Evolutionary conservation across 2,113 vertebrate genomes (phyloP).

Genomic region (Tretioscincus oriximinensis): DNA sequence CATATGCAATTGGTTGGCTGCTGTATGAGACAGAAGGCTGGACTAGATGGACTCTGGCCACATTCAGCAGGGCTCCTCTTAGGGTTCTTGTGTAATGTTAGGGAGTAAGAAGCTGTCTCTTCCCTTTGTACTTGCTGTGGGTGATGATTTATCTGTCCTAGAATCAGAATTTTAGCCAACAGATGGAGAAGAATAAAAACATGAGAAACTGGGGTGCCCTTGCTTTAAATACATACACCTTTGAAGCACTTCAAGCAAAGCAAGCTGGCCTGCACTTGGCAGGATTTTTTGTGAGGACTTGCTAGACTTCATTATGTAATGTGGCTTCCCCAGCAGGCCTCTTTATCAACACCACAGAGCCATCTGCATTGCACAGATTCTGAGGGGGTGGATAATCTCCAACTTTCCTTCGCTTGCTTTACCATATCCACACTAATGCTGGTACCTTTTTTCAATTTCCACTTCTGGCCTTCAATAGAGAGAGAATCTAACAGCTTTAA

Average conservation of each 20-base stretch:
- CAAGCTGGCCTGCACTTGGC: conserved; percentile 38
- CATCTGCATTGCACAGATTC: conserved; percentile 59
- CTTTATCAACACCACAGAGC: conserved; percentile 52
- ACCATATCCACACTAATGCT: conserved; percentile 7
- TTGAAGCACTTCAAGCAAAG: conserved; percentile 14
- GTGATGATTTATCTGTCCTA: conserved; percentile 6
- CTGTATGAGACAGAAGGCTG: too few species aligned
- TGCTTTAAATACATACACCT: conserved; percentile 37
- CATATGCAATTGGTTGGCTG: too few species aligned
- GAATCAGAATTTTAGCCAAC: conserved; percentile 17
- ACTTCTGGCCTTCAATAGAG: conserved; percentile 1
- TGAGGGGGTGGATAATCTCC: conserved; percentile 53
- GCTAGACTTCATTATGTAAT: conserved; percentile 46
- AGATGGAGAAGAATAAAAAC: conserved; percentile 21
- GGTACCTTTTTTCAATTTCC: background rate
- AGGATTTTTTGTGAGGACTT: conserved; percentile 50
- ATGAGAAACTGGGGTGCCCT: conserved; percentile 26
- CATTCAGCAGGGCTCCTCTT: too few species aligned
- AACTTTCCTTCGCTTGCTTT: conserved; percentile 48
- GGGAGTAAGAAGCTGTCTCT: too few species aligned
- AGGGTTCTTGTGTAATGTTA: too few species aligned
- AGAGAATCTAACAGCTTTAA: conserved; percentile 29
- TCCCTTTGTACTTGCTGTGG: conserved; percentile 6
- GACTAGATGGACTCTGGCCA: too few species aligned
- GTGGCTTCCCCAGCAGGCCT: conserved; percentile 61